Base-by-base conservation (phyloP, 92 coral and sea anemone species). In the Galaxea fascicularis region DNA sequence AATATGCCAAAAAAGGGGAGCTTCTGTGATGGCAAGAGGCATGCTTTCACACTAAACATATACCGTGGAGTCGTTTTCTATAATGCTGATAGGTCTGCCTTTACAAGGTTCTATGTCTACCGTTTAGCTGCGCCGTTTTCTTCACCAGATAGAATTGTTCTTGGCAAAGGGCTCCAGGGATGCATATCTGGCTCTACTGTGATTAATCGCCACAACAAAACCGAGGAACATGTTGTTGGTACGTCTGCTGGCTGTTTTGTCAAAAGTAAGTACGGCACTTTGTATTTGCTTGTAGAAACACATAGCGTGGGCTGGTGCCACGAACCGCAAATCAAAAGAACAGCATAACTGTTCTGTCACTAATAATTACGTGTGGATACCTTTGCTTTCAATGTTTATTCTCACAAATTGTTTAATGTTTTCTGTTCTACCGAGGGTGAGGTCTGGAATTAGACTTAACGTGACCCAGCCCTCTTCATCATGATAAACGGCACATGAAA, bases 111-210 rank as follows among this genome's bases (percentile, higher is more conserved):
- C 74, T 79, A 66, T 49, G 65, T 82, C 46, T 29, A 75, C 0
- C 57, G 56, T 21, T 65, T 90, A 24, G 63, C 68, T 12, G 83
- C 10, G 27, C 86, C 91, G 14, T 90, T 90, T 75, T 64, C 86
- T 13, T 69, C 85, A 28, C 84, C 90, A 71, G 53, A 72, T 30
- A 71, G 73, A 26, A 75, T 90, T 49, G 75, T 80, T 25, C 76
- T 85, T 20, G 93, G 91, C 17, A 75, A 53, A 77, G 90, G 85
- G 4, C 60, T 90, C 2, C 74, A 82, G 35, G 93, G 93, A 44
- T 90, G 93, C 56, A 70, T 90, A 13, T 82, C 93, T 58, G 91
- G 91, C 29, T 29, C 75, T 4, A 79, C 84, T 17, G 84, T 79
- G 29, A 71, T 51, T 14, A 51, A 46, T 53, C 84, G 84, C 0